Evolutionary conservation across 2,888 invertebrate species (phyloP).

Genomic region (Gari tellinella): DNA sequence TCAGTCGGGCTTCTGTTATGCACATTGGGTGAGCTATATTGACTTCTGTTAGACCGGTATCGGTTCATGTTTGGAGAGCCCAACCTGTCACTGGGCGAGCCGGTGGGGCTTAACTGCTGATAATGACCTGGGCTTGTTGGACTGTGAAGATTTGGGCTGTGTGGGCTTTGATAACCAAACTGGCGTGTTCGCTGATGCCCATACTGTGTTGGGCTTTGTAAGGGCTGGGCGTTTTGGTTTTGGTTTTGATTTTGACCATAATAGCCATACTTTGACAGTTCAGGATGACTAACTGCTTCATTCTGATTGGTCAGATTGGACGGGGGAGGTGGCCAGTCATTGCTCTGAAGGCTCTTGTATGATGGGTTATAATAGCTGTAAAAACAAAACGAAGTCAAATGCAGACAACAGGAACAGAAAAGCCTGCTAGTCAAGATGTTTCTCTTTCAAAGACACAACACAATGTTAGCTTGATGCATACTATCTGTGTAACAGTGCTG

Average conservation of each 20-base stretch:
- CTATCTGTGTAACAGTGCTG: too few relatives aligned
- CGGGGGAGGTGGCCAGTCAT: slow-evolving; percentile 48
- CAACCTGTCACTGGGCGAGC: too few relatives aligned
- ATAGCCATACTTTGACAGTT: not conserved
- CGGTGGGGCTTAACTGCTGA: not conserved
- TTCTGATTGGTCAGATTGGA: slow-evolving; percentile 32
- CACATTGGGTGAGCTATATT: slow-evolving; percentile 6
- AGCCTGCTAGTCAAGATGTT: not conserved
- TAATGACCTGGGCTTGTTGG: slow-evolving; percentile 10
- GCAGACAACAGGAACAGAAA: slow-evolving; percentile 6
- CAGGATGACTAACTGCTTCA: slow-evolving; percentile 12
- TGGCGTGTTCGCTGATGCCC: not conserved
- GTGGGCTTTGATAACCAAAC: not conserved
- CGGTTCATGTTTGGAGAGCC: too few relatives aligned
- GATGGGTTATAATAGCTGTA: slow-evolving; percentile 51
- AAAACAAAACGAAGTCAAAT: slow-evolving; percentile 47
- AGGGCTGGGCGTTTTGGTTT: not conserved
- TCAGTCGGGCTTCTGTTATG: not conserved
- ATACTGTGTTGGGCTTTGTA: slow-evolving; percentile 1
- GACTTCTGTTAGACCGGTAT: not conserved
- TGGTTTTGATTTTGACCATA: too few relatives aligned
- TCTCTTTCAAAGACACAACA: too few relatives aligned
- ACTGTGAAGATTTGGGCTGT: slow-evolving; percentile 3
- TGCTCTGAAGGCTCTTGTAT: slow-evolving; percentile 5
- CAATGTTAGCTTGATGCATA: too few relatives aligned